Evolutionary conservation across 2,113 vertebrate species (phyloP).

Genomic region (Macquaria australasica): DNA sequence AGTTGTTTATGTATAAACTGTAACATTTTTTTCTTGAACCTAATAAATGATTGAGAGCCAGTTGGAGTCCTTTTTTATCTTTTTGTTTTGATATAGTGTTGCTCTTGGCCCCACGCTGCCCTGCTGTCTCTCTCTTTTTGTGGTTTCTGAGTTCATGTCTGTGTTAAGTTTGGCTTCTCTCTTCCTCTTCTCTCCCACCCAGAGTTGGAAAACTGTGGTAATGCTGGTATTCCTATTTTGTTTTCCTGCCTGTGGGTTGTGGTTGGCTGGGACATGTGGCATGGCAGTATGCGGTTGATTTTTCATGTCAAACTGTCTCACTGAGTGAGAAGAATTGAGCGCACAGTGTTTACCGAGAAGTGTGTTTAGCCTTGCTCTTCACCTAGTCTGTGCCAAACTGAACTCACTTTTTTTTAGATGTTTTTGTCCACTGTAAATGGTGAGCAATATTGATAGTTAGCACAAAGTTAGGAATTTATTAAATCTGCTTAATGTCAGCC

Average conservation of each 20-base stretch:
- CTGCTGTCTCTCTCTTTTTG: conserved; percentile 23
- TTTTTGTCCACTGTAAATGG: not conserved
- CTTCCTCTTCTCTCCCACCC: conserved; percentile 29
- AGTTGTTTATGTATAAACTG: conserved; percentile 92
- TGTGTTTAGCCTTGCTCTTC: conserved; percentile 5
- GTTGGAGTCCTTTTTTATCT: conserved; percentile 25
- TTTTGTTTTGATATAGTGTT: conserved; percentile 40
- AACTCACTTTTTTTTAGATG: conserved; percentile 11
- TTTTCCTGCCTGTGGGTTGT: conserved; percentile 71
- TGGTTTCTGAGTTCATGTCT: conserved; percentile 71
- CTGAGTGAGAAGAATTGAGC: conserved; percentile 50
- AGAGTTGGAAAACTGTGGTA: conserved; percentile 75
- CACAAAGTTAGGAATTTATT: not conserved
- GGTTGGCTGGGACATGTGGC: conserved; percentile 61
- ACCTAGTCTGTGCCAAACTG: conserved; percentile 3
- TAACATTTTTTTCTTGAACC: conserved; percentile 90
- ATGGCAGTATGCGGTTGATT: conserved; percentile 54
- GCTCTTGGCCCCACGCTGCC: not conserved
- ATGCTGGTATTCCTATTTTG: conserved; percentile 67
- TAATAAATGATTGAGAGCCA: conserved; percentile 92
- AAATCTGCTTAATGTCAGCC: not conserved
- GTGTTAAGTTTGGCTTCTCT: conserved; percentile 70
- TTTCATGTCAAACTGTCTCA: conserved; percentile 57
- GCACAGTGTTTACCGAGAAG: conserved; percentile 31
- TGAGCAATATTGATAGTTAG: not conserved